phyloP scores from a whole-genome alignment of 2,797 vertebrate species.

The Coccyzus lansbergi region DNA sequence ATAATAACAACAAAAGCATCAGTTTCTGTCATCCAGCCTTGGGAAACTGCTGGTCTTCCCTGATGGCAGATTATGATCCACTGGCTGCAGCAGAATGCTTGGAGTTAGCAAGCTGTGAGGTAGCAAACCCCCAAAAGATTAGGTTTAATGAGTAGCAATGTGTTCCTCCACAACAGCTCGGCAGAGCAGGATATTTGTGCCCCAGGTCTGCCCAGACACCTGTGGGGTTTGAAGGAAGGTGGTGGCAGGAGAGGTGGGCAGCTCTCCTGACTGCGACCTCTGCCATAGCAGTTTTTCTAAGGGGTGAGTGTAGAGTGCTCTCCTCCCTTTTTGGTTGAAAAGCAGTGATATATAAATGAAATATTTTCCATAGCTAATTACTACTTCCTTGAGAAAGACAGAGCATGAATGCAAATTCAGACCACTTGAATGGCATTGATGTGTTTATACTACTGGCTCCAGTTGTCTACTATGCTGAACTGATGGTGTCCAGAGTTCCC shows the following conservation, averaged over 20 bases:
- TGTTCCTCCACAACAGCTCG: background rate
- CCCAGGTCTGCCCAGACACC: background rate
- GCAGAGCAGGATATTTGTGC: background rate
- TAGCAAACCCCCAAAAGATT: background rate
- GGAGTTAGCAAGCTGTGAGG: accelerated
- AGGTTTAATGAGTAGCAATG: background rate
- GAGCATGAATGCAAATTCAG: background rate
- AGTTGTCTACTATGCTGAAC: background rate
- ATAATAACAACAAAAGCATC: conserved; percentile 20
- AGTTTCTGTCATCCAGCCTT: background rate
- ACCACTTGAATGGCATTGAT: background rate
- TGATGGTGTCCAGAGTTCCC: background rate
- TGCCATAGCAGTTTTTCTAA: accelerated
- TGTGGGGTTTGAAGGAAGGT: background rate
- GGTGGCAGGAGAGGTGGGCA: background rate
- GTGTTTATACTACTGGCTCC: background rate
- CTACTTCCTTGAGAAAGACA: background rate
- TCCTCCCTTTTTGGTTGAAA: background rate
- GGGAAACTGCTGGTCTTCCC: background rate
- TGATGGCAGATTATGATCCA: background rate
- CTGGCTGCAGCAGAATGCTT: background rate
- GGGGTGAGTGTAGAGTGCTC: background rate
- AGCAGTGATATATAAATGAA: background rate
- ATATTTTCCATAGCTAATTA: background rate
- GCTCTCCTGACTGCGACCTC: background rate